Percentiles rank a stretch among this genome's conserved stretches.
Evolutionary conservation across 2,113 vertebrate species (phyloP).

Genomic region (Eulemur rufifrons): DNA sequence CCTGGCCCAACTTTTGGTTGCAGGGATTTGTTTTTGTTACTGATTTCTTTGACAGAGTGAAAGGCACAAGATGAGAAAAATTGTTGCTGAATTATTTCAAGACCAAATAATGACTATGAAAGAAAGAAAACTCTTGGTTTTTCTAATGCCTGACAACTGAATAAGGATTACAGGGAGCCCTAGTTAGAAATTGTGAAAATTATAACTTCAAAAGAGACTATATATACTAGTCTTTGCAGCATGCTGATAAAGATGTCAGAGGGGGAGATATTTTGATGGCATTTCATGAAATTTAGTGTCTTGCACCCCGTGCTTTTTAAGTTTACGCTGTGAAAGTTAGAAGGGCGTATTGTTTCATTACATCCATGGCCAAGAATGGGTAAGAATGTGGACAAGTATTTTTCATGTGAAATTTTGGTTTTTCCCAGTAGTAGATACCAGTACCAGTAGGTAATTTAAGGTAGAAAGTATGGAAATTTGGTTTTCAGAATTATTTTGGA

Average conservation of each 20-base stretch:
- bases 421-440: not conserved
- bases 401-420: not conserved
- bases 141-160: not conserved
- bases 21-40: not conserved
- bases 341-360: not conserved
- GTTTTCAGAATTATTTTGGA: constrained; percentile 1
- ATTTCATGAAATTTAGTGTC: constrained; percentile 18
- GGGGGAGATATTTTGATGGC: not conserved
- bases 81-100: constrained; percentile 54
- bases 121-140: not conserved
- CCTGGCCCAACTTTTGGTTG: not conserved
- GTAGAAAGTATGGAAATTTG: not conserved
- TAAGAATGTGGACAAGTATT: not conserved
- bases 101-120: not conserved
- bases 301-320: not conserved
- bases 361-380: not conserved
- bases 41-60: constrained; percentile 23
- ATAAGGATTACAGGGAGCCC: not conserved
- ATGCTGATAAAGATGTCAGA: not conserved
- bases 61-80: constrained; percentile 10
- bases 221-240: not conserved
- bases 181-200: constrained; percentile 39
- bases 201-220: not conserved
- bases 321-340: not conserved
- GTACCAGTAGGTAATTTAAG: not conserved